phyloP scores from a whole-genome alignment of 1,140 invertebrate genomes.

The Pygmarrhopalites habei region DNA sequence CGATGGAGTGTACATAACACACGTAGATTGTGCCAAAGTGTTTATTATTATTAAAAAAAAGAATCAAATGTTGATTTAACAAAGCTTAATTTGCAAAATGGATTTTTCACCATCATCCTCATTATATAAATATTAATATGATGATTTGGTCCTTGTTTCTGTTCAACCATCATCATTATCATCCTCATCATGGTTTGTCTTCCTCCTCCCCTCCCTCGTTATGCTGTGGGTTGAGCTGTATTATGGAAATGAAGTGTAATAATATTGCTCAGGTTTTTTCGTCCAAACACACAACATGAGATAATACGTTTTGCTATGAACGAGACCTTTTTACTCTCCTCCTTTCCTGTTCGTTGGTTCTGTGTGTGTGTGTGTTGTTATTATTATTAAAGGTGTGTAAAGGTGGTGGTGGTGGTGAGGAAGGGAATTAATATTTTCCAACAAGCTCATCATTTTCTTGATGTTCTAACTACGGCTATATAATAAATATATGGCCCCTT shows the following conservation, averaged over 20 bases:
- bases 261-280: too few relatives aligned
- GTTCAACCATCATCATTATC: too few relatives aligned
- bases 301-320: too few relatives aligned
- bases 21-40: slow-evolving; percentile 8
- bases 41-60: neutral
- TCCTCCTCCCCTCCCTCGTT: too few relatives aligned
- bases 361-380: neutral
- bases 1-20: neutral
- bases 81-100: neutral
- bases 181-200: too few relatives aligned
- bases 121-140: too few relatives aligned
- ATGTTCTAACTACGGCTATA: slow-evolving; percentile 23
- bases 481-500: slow-evolving; percentile 26
- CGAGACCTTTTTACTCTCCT: too few relatives aligned
- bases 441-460: slow-evolving; percentile 14
- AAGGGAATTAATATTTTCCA: slow-evolving; percentile 29
- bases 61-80: slow-evolving; percentile 3
- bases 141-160: too few relatives aligned
- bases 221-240: too few relatives aligned
- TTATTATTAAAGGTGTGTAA: neutral
- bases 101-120: too few relatives aligned
- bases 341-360: neutral
- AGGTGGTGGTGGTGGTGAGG: neutral
- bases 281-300: too few relatives aligned
- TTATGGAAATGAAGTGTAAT: too few relatives aligned